Conservation (phyloP, 2,113 vertebrate genomes). For the Nothoprocta perdicaria region DNA sequence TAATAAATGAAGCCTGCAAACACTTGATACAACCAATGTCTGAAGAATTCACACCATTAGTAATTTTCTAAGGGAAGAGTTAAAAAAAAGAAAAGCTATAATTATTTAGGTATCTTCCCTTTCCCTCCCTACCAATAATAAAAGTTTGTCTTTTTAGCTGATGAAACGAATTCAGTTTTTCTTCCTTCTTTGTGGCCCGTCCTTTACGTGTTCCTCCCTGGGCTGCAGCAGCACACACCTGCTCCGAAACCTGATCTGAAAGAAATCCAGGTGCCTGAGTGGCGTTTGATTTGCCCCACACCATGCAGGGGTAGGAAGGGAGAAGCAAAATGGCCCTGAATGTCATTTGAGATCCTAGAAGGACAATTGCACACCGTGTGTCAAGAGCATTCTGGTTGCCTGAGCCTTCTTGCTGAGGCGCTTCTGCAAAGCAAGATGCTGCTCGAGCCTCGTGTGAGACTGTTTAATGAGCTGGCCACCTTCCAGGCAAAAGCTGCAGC, state of each 20-base stretch:
- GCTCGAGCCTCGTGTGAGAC: not conserved
- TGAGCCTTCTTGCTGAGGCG: not conserved
- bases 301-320: not conserved
- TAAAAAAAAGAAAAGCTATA: constrained; percentile 51
- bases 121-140: constrained; percentile 72
- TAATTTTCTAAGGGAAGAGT: constrained; percentile 76
- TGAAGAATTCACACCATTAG: constrained; percentile 74
- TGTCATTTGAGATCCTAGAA: constrained; percentile 18
- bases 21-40: constrained; percentile 77
- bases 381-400: not conserved
- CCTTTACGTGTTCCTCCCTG: constrained; percentile 8
- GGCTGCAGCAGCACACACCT: not conserved
- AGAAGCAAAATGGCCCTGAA: not conserved
- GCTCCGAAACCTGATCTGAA: not conserved
- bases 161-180: constrained; percentile 77
- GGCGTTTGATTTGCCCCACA: not conserved
- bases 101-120: constrained; percentile 66
- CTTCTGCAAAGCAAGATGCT: not conserved
- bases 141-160: constrained; percentile 82
- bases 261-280: not conserved
- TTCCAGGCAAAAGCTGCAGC: not conserved
- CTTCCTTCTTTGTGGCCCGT: constrained; percentile 66
- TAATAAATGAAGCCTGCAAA: constrained; percentile 79
- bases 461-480: not conserved
- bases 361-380: not conserved